A percentile compares a stretch with the other conserved stretches of the same genome.
Conservation (phyloP, 2,113 vertebrate species). For the Silurus glanis region DNA sequence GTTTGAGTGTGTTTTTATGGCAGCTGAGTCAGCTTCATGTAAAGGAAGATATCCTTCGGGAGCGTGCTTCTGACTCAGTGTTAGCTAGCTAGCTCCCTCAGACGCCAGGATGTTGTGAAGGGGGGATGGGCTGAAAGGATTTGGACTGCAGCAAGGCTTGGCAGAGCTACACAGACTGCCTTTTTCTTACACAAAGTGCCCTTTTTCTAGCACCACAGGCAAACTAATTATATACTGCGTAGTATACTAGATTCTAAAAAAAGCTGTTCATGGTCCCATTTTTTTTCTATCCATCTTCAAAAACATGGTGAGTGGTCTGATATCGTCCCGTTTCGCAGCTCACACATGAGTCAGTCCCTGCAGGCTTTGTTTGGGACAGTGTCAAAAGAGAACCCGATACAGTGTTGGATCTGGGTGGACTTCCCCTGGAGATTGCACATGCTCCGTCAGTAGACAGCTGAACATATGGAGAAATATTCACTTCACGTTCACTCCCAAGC, state of each 20-base stretch:
- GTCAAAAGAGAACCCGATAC: conserved; percentile 54
- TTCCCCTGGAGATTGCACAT: conserved; percentile 49
- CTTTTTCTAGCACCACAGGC: not conserved
- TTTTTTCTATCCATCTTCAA: not conserved
- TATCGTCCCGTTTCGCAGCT: not conserved
- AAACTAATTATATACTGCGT: not conserved
- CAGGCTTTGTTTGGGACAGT: not conserved
- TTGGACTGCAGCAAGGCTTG: conserved; percentile 7
- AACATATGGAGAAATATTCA: conserved; percentile 53
- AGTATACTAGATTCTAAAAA: not conserved
- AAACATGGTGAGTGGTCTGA: not conserved
- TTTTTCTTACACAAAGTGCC: not conserved
- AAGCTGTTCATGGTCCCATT: not conserved
- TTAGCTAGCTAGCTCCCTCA: conserved; percentile 19
- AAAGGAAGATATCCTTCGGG: conserved; percentile 10
- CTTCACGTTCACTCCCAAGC: not conserved
- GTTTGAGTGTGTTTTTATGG: not conserved
- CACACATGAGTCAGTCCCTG: no score
- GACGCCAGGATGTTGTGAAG: not conserved
- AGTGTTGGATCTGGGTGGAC: conserved; percentile 54
- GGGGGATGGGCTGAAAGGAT: conserved; percentile 19
- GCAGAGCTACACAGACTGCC: not conserved
- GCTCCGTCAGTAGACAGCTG: conserved; percentile 59
- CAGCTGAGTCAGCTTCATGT: conserved; percentile 41
- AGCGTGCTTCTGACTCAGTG: conserved; percentile 10